Base-by-base conservation (phyloP, 2,888 invertebrate genomes). In the Tenthredo amoena region DNA sequence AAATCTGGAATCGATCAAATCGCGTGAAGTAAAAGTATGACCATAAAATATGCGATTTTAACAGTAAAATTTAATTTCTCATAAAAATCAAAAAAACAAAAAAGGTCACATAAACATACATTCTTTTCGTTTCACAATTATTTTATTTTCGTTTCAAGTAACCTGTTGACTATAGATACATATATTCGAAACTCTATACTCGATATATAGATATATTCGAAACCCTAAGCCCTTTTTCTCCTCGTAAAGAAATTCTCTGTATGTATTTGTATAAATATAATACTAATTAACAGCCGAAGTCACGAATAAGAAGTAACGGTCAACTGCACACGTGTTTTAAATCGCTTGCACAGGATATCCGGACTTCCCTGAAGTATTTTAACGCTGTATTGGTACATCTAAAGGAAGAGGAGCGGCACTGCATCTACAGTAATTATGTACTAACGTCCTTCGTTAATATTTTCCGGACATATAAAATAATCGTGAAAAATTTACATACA, bases 251-350 rank as follows among this genome's bases (percentile, higher is more conserved):
- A 47, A 77, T 77, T 50, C 7, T 55, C 15, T 15, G 1, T 74
- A 21, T 10, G 43, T n/a, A 26, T 31, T 18, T 12, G 76, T 77
- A n/a, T 34, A 31, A 2, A n/a, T 18, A 37, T 71, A 62, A 71
- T 71, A 71, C 1, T 71, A 37, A 37, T 18, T 74, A 74, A 34
- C 9, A 68, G 18, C 76, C 31, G 12, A n/a, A 77, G 76, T 77
- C 76, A 77, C 76, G 76, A 77, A 50, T 50, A 47, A 31, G 18
- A 50, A 50, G 47, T 81, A 81, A 81, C 81, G 81, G 81, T 81
- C 26, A 62, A 62, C 26, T 62, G 81, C 62, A 58, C 81, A 21
- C 58, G 62, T 62, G 40, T 47, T 81, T 62, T 58, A 47, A 47
- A 50, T 55, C 37, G 21, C 18, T 18, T 26, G 15, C 21, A n/a